phyloP scores from a whole-genome alignment of 2,113 vertebrate species.

The Archilochus colubris region DNA sequence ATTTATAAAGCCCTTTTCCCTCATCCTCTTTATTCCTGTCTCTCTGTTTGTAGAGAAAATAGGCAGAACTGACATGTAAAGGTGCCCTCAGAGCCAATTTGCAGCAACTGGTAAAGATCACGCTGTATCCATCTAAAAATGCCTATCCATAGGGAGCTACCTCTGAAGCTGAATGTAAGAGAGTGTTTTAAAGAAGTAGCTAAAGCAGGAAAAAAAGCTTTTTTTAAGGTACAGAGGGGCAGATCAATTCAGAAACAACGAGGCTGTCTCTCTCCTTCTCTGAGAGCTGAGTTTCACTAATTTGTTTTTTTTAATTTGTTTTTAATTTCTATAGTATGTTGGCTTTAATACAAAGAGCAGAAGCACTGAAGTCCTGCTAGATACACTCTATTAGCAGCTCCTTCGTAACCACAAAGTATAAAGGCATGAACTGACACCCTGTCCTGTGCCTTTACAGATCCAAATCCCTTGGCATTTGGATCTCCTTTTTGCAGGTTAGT shows the following conservation, averaged over 20 bases:
- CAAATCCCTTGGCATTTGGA: background rate
- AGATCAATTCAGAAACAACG: constrained; percentile 13
- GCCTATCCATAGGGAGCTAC: constrained; percentile 21
- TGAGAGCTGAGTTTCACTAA: background rate
- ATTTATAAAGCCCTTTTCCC: constrained; percentile 20
- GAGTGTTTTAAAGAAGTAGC: constrained; percentile 11
- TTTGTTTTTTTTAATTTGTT: background rate
- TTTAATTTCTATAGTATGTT: background rate
- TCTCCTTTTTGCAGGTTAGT: background rate
- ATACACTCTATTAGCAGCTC: background rate
- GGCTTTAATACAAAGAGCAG: background rate
- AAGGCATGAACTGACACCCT: background rate
- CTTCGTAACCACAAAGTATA: background rate
- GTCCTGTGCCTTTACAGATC: background rate
- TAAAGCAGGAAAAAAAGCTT: background rate
- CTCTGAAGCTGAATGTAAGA: constrained; percentile 3
- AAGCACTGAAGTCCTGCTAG: background rate
- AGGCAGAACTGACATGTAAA: constrained; percentile 64
- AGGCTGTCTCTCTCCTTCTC: background rate
- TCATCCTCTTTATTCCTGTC: constrained; percentile 7
- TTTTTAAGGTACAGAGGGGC: background rate
- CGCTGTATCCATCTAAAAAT: constrained; percentile 47
- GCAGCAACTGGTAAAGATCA: constrained; percentile 58
- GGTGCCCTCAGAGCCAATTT: constrained; percentile 66
- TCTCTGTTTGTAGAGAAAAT: constrained; percentile 38